Base-by-base conservation (phyloP, 2,113 vertebrate species). In the Collichthys lucidus region DNA sequence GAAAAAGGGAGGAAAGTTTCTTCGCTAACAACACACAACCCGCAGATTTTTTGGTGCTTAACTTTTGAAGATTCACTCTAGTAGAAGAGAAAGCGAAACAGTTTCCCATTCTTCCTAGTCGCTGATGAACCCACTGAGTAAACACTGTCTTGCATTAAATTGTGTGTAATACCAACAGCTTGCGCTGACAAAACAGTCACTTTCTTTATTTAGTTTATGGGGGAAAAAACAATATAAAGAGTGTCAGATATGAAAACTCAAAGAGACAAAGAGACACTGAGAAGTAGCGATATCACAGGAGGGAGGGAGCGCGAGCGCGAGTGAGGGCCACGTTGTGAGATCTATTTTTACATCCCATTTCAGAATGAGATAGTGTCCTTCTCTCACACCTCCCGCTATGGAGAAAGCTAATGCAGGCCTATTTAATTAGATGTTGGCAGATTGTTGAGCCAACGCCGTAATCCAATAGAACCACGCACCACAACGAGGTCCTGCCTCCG, bases 361-460 rank as follows among this genome's bases (percentile, higher is more conserved):
- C 82, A 92, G 90, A 90, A 94, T 93, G 91, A 93, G 91, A 94
- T 90, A 88, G 84, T 84, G 85, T 86, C 86, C 93, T 89, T 87
- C 90, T 89, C 94, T 92, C 90, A 89, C 90, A 90, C 91, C 61
- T 72, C 84, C 77, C 56, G n/a, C 89, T 66, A 66, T 83, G 77
- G 72, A 89, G 91, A 90, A 93, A 77, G 83, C 87, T 94, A 94
- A 94, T 92, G 92, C 90, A 86, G 89, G 86, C 86, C 93, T 95
- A 95, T 95, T 94, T 94, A 94, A 95, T 95, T 95, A 94, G 91
- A 94, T 76, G 72, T 86, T 89, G 93, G 92, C 91, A 91, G 93
- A 92, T 94, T 91, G 91, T 92, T 94, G 90, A 89, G 92, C 94
- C 93, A 91, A 92, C 90, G 71, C 74, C 74, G 90, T 95, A 95